Evolutionary conservation across 2,888 invertebrate genomes (phyloP), one percentile per base, ranked within the genome.

Genomic region (Agonum fuliginosum): DNA sequence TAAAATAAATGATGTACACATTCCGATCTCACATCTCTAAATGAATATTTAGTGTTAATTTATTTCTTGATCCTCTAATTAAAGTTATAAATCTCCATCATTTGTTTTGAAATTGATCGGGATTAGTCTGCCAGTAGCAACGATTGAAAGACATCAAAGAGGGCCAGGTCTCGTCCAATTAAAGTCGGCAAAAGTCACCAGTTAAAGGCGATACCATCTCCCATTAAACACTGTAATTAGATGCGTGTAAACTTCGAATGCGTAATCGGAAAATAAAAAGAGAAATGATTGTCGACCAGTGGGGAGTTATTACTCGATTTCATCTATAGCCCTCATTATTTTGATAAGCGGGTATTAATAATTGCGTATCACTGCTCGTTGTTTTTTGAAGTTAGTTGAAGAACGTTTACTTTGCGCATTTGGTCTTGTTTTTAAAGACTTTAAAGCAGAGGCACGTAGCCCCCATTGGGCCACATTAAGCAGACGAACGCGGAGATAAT

Each of bases 131-230:
- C 46, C 46, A 46, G 37, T 37, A 37, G 37, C 37, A 10, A 37
- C 12, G n/a, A n/a, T 37, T 37, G 10, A 5, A 8, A 8, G 30
- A 30, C 6, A 5, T 30, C 10, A 10, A 30, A 43, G 43, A 43
- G 43, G 17, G 51, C 20, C 14, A 19, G 22, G 5, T 10, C 4
- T n/a, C 10, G 58, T 14, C 41, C 74, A 79, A 79, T 79, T 80
- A 67, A 78, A 72, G 34, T 22, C 69, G 48, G 62, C 76, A 76
- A 79, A 79, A 79, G 51, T 67, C 70, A 75, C 43, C 67, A 48
- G 74, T 37, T 75, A 78, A 79, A 71, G 51, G 22, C 76, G 80
- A 80, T 79, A 78, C 37, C 65, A 79, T 80, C 80, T 54, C 62
- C 78, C 65, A 80, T 80, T 80, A 80, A 67, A 30, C 4, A 19